Percentiles rank a stretch among this genome's conserved stretches.
Conservation (phyloP, 2,113 vertebrate species). For the Capreolus pygargus region DNA sequence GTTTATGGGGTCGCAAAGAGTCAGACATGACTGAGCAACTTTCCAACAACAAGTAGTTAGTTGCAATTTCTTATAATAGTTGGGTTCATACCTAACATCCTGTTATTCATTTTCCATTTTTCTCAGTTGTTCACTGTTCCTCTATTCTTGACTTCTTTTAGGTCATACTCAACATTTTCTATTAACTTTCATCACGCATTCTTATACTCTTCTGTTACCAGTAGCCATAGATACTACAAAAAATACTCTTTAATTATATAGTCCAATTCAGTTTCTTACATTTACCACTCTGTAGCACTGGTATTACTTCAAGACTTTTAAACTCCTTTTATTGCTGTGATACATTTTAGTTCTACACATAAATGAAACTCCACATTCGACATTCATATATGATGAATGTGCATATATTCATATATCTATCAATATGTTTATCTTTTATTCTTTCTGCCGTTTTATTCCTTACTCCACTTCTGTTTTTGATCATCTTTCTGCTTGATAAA, state of each 20-base stretch:
- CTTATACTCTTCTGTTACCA: background rate
- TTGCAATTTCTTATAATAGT: background rate
- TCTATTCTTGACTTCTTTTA: background rate
- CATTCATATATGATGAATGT: background rate
- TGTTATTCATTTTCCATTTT: background rate
- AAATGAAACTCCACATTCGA: background rate
- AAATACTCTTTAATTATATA: background rate
- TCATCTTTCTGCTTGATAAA: background rate
- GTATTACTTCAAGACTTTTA: background rate
- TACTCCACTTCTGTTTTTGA: background rate
- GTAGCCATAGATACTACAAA: background rate
- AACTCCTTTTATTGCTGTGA: background rate
- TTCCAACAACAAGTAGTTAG: background rate
- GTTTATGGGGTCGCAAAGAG: background rate
- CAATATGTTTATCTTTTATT: background rate
- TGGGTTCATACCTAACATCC: background rate
- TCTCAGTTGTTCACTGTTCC: background rate
- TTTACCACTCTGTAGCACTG: background rate
- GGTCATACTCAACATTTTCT: background rate
- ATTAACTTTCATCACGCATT: background rate
- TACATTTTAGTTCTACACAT: background rate
- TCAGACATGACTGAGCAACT: background rate
- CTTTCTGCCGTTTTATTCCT: background rate
- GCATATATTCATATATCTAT: background rate
- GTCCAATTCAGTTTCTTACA: background rate